These are phyloP conservation scores for Listronotus oregonensis DNA, from an alignment of 1,140 invertebrate species.

Conservation along the genomic window DNA sequence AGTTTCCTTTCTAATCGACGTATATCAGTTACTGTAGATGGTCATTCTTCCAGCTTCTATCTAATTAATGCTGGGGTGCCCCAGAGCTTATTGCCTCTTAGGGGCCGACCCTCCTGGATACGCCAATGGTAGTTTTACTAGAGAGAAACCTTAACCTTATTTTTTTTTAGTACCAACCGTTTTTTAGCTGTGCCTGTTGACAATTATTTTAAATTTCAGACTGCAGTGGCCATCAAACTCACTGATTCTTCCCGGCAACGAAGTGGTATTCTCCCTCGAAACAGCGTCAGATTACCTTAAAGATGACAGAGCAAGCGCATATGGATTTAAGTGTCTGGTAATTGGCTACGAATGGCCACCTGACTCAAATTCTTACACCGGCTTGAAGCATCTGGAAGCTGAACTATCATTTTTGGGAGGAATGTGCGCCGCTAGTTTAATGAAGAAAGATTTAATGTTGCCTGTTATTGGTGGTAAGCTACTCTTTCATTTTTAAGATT, in stretches of 20 bases:
- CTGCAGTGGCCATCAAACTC: constrained; percentile 87
- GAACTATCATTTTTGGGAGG: constrained; percentile 90
- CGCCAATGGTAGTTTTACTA: not conserved
- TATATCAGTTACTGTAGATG: too few relatives aligned
- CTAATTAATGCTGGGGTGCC: too few relatives aligned
- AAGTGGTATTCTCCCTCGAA: constrained; percentile 92
- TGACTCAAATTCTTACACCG: constrained; percentile 52
- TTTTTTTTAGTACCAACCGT: not conserved
- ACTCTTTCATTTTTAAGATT: too few relatives aligned
- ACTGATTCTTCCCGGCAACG: constrained; percentile 89
- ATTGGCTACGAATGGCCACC: constrained; percentile 87
- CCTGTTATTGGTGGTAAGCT: constrained; percentile 67
- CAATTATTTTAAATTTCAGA: constrained; percentile 55
- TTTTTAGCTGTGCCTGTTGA: not conserved
- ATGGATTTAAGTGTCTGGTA: constrained; percentile 90
- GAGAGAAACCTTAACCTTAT: not conserved
- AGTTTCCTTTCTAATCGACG: too few relatives aligned
- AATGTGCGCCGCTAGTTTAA: constrained; percentile 85
- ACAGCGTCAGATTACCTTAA: constrained; percentile 95
- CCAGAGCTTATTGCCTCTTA: too few relatives aligned
- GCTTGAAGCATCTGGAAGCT: constrained; percentile 82
- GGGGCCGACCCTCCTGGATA: too few relatives aligned
- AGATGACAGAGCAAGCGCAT: constrained; percentile 83
- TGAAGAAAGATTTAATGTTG: constrained; percentile 82
- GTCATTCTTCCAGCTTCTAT: too few relatives aligned